Evolutionary conservation across 2,113 vertebrate species (phyloP), one percentile per base, ranked within the genome.

Genomic region (Psephotus haematonotus): DNA sequence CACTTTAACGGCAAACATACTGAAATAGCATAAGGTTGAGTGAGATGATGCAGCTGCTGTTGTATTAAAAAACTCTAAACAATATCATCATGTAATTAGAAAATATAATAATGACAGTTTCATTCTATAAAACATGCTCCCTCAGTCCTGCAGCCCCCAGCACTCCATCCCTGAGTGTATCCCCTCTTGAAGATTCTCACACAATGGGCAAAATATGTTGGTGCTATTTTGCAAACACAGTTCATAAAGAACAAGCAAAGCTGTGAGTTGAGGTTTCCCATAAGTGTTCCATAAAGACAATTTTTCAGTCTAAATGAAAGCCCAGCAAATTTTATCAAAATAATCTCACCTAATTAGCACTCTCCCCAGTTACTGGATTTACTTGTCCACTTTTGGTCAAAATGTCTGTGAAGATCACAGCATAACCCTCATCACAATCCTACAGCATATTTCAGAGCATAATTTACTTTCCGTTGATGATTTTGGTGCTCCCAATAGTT

Each of bases 1-100:
- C 14, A 64, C 83, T 95, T 95, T 86, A 92, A 83, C 90, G 31
- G 71, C 46, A 93, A 96, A 88, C 28, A 77, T 33, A 84, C 33
- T 86, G 82, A 86, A 90, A 82, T 23, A 74, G 33, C 52, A 55
- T 37, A 70, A 92, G 47, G 60, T 41, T 93, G 43, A 13, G 1
- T 68, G 60, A 93, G 35, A 68, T 16, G 60, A 71, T 86, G 68
- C 77, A 95, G 62, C 72, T 91, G 86, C 62, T 75, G 43, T 44
- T 77, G 9, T 31, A 78, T 90, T 83, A 86, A 49, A 78, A 68
- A 35, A 81, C 49, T 33, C 43, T 63, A 67, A 93, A 86, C 31
- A 71, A 55, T 62, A 94, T 86, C 82, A 86, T 20, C 31, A 78
- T 64, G 37, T 41, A 84, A 94, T 86, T 75, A 88, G 72, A 92